Evolutionary conservation across 2,113 vertebrate genomes (phyloP), one percentile per base, ranked within the genome.

Genomic region (Tiliqua scincoides): DNA sequence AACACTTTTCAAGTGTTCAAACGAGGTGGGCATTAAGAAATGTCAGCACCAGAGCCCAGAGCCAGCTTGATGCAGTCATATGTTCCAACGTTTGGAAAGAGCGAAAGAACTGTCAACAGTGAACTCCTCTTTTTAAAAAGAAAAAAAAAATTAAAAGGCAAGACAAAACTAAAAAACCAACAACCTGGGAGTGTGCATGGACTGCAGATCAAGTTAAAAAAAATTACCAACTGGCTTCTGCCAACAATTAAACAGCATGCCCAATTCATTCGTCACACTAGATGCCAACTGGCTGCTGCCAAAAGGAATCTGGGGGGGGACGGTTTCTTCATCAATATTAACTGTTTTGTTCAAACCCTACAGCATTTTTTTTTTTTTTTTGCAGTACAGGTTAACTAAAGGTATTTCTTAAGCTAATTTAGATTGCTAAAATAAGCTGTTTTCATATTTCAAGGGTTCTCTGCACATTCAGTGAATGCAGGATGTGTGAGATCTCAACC

Each of bases 21-120:
- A 81, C 87, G 95, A 96, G 94, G 94, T 95, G 95, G 96, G 94
- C 96, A 96, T 96, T 95, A 95, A 93, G 93, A 96, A 86, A 96
- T 95, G 96, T 96, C 95, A 96, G 96, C 95, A 92, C 93, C 74
- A 87, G 84, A 96, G 94, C 90, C 91, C 94, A 94, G 83, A 96
- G 96, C 95, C 95, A 96, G 94, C 95, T 96, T 95, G 92, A 94
- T 92, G 87, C 82, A 21, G 93, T 96, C 95, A 82, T 94, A 95
- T 95, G 94, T 94, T 96, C 94, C 68, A 92, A 96, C 90, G 93
- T 85, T 85, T 65, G 92, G 89, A 90, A 95, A 94, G 89, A 96
- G 95, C 91, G 95, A 95, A 93, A 94, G 93, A 96, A 95, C 95
- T 96, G 95, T 96, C 95, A 96, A 93, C 92, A 95, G 95, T 62